These are phyloP conservation scores for Esox niger DNA, from an alignment of 2,113 vertebrate genomes.

Conservation along the genomic window DNA sequence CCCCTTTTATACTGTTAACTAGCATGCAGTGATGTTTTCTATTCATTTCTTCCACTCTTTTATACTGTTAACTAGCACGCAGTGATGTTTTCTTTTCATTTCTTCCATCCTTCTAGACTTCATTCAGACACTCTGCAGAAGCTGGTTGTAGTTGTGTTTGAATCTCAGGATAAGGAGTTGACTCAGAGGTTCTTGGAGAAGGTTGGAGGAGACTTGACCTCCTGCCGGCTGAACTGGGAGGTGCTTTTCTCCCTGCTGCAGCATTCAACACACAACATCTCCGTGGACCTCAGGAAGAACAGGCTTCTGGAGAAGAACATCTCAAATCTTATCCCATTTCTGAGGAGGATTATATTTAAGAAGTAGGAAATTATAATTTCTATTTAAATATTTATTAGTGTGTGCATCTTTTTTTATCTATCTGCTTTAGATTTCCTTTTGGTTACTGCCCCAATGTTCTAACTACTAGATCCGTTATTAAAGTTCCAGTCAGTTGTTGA, in stretches of 20 bases:
- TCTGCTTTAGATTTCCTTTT: too few relatives aligned
- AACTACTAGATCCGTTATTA: too few relatives aligned
- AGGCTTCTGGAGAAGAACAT: conserved; percentile 2
- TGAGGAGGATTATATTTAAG: conserved; percentile 34
- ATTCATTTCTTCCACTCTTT: too few relatives aligned
- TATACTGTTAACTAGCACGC: too few relatives aligned
- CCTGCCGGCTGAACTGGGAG: conserved; percentile 32
- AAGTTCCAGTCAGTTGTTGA: too few relatives aligned
- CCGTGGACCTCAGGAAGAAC: conserved; percentile 36
- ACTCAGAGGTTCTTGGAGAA: conserved; percentile 21
- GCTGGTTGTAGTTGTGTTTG: conserved; percentile 28
- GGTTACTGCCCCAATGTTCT: too few relatives aligned
- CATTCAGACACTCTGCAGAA: conserved; percentile 20
- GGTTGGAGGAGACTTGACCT: conserved; percentile 6
- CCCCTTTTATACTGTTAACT: too few relatives aligned
- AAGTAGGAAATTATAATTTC: conserved; percentile 7
- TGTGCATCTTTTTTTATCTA: too few relatives aligned
- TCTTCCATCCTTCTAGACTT: conserved; percentile 12
- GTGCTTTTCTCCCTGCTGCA: conserved; percentile 32
- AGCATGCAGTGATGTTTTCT: too few relatives aligned
- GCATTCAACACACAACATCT: conserved; percentile 4
- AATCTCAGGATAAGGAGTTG: conserved; percentile 31
- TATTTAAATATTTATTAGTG: background rate
- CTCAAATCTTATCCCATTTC: conserved; percentile 27
- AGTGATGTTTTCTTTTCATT: too few relatives aligned